Percentiles rank a stretch among this genome's conserved stretches.
phyloP scores from a whole-genome alignment of 2,797 vertebrate species.

The Rhadinocentrus ornatus region DNA sequence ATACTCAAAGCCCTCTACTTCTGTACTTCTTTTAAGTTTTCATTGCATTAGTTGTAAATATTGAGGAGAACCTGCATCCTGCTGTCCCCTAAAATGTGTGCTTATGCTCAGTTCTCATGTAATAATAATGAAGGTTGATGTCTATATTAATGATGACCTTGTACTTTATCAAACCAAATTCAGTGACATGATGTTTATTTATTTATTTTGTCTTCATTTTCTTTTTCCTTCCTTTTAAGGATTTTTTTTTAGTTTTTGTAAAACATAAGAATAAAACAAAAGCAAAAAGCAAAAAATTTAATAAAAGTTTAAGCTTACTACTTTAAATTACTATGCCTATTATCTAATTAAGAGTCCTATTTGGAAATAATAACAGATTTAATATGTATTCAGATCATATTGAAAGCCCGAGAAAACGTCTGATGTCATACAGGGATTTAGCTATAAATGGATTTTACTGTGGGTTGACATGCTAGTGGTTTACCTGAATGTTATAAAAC shows the following conservation, averaged over 20 bases:
- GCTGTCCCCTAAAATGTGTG: neutral
- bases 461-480: slow-evolving; percentile 14
- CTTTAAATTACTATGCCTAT: no score
- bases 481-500: slow-evolving; percentile 15
- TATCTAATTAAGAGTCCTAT: no score
- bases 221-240: no score
- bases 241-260: no score
- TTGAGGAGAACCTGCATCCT: neutral
- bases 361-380: no score
- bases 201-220: no score
- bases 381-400: neutral
- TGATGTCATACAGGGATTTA: slow-evolving; percentile 20
- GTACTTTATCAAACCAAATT: no score
- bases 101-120: neutral
- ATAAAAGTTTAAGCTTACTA: no score
- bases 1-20: neutral
- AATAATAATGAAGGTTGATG: neutral
- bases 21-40: neutral
- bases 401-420: neutral
- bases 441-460: slow-evolving; percentile 38
- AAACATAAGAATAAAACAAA: no score
- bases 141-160: neutral
- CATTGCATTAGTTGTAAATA: neutral
- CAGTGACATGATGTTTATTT: neutral
- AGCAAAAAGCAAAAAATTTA: no score